A percentile compares a stretch with the other conserved stretches of the same genome.
Conservation (phyloP, 2,113 vertebrate genomes). For the Pica pica region DNA sequence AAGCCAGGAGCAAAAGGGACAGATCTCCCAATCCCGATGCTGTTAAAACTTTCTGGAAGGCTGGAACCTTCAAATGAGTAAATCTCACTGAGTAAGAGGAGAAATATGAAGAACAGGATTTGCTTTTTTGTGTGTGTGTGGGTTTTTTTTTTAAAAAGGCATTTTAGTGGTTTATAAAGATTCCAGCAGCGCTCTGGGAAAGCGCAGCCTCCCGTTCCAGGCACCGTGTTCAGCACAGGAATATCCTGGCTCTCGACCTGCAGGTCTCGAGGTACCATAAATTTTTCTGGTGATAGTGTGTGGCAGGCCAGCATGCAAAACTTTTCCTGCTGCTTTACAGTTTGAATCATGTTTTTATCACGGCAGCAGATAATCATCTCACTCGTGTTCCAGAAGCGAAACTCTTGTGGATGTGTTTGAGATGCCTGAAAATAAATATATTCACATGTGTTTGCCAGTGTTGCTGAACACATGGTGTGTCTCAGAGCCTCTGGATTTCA, state of each 20-base stretch:
- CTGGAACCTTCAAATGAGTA: neutral
- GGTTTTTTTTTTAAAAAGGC: neutral
- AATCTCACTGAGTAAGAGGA: neutral
- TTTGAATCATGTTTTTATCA: neutral
- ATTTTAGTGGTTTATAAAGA: slow-evolving; percentile 21
- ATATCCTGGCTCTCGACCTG: neutral
- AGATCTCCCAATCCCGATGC: rapidly evolving
- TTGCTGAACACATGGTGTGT: neutral
- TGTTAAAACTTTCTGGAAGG: neutral
- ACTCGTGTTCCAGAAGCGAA: neutral
- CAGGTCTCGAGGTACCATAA: neutral
- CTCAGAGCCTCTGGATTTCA: neutral
- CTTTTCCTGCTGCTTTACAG: neutral
- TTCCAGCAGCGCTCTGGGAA: neutral
- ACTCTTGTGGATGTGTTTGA: neutral
- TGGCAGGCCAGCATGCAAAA: neutral
- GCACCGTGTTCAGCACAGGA: neutral
- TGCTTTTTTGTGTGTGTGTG: neutral
- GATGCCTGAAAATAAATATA: neutral
- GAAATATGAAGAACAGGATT: slow-evolving; percentile 5
- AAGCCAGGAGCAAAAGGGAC: neutral
- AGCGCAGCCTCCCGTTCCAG: neutral
- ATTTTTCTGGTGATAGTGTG: neutral
- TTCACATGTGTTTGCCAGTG: neutral
- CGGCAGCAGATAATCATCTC: neutral